Percentiles rank a stretch among this genome's conserved stretches.
These are phyloP conservation scores for Hemicordylus capensis DNA, from an alignment of 2,113 vertebrate genomes.

Conservation along the genomic window DNA sequence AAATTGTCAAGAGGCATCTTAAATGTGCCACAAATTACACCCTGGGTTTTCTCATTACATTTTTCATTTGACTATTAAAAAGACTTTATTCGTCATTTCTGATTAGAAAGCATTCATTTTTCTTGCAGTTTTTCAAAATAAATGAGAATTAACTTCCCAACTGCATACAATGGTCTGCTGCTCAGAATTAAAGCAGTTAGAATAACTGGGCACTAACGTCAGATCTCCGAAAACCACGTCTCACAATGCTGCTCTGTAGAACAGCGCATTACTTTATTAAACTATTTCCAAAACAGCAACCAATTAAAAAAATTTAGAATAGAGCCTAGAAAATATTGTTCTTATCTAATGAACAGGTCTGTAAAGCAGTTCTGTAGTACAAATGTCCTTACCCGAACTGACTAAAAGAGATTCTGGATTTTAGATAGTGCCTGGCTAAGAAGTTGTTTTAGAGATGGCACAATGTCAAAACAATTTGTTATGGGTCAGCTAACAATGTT, in stretches of 20 bases:
- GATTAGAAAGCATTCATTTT: conserved; percentile 17
- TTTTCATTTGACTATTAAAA: background rate
- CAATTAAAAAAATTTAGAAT: background rate
- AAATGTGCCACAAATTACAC: conserved; percentile 35
- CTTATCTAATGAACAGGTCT: background rate
- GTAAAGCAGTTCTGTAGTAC: background rate
- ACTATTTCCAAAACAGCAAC: background rate
- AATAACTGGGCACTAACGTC: background rate
- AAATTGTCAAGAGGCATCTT: conserved; percentile 31
- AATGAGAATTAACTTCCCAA: conserved; percentile 14
- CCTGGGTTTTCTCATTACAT: conserved; percentile 55
- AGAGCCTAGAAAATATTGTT: background rate
- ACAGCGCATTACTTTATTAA: rapidly evolving
- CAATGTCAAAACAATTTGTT: background rate
- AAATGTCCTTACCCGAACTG: background rate
- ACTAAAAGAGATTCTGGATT: background rate
- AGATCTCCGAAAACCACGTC: background rate
- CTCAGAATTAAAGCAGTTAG: too few species aligned
- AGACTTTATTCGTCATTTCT: conserved; percentile 41
- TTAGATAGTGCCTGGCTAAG: background rate
- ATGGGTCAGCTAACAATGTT: too few species aligned
- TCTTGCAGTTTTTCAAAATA: background rate
- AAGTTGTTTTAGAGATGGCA: background rate
- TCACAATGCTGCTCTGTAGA: rapidly evolving
- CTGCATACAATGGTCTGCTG: background rate